Conservation (phyloP, 2,797 vertebrate genomes). For the Chaenodraco wilsoni region DNA sequence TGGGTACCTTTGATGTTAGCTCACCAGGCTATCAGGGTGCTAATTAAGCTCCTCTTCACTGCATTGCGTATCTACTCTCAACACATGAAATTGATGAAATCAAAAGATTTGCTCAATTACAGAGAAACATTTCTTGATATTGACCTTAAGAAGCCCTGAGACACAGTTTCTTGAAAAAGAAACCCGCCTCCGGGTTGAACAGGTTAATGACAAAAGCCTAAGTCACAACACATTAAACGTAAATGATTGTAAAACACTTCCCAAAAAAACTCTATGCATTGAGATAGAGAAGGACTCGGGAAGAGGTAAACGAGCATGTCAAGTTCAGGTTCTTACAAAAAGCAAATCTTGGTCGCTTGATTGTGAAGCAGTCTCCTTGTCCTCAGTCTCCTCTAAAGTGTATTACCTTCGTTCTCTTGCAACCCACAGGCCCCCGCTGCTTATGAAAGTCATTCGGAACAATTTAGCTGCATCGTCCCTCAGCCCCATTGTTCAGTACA, state of each 20-base stretch:
- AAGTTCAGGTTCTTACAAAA: slow-evolving; percentile 19
- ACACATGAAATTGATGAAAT: not conserved
- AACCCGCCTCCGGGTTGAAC: too few species aligned
- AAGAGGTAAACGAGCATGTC: slow-evolving; percentile 5
- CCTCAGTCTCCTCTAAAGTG: slow-evolving; percentile 67
- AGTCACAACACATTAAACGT: not conserved
- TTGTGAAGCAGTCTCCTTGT: slow-evolving; percentile 46
- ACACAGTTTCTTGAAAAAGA: too few species aligned
- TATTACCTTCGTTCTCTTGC: slow-evolving; percentile 53
- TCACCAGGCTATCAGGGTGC: not conserved
- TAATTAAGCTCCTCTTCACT: not conserved
- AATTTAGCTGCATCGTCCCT: slow-evolving; percentile 70
- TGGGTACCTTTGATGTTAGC: not conserved
- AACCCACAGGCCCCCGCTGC: slow-evolving; percentile 70
- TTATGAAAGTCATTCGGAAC: slow-evolving; percentile 80
- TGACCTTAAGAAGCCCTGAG: not conserved
- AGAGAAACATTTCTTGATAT: not conserved
- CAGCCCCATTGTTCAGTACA: slow-evolving; percentile 71
- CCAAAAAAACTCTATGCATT: not conserved
- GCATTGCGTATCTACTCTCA: not conserved
- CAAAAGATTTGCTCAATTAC: not conserved
- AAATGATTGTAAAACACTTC: not conserved
- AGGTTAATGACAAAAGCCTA: not conserved
- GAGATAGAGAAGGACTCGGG: slow-evolving; percentile 11
- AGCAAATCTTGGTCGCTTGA: slow-evolving; percentile 32